Evolutionary conservation across 2,888 invertebrate species (phyloP).

Genomic region (Sussaba pulchella): DNA sequence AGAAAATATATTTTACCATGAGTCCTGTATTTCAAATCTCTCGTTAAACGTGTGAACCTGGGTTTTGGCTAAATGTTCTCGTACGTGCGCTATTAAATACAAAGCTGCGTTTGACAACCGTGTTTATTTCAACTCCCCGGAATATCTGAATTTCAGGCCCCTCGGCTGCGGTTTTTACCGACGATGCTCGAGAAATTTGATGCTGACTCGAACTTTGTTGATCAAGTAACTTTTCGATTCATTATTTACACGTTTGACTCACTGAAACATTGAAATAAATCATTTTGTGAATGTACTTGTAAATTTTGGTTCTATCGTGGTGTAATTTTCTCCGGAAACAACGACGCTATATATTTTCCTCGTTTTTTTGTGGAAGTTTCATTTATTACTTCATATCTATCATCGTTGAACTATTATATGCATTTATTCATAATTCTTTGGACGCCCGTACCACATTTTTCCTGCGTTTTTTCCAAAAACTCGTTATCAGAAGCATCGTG

Average conservation of each 20-base stretch:
- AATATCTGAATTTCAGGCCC: not conserved
- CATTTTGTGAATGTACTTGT: not conserved
- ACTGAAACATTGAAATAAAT: not conserved
- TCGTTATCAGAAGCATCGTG: slow-evolving; percentile 33
- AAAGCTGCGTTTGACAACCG: not conserved
- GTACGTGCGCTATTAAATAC: not conserved
- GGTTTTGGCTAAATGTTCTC: too few relatives aligned
- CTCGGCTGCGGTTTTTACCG: not conserved
- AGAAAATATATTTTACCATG: too few relatives aligned
- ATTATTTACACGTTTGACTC: not conserved
- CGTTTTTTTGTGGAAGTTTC: not conserved
- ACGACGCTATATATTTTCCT: not conserved
- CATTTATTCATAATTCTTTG: not conserved
- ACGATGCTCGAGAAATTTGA: too few relatives aligned
- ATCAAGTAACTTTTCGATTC: not conserved
- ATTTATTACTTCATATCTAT: too few relatives aligned
- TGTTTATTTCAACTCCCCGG: not conserved
- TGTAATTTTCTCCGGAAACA: not conserved
- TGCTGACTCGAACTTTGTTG: not conserved
- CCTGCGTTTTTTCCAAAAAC: not conserved
- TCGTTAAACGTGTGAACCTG: too few relatives aligned
- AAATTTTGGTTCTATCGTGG: too few relatives aligned
- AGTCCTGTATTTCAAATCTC: too few relatives aligned
- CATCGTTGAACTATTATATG: not conserved
- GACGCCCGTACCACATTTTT: not conserved